Evolutionary conservation across 2,113 vertebrate species (phyloP).

Genomic region (Pelmatolapia mariae): DNA sequence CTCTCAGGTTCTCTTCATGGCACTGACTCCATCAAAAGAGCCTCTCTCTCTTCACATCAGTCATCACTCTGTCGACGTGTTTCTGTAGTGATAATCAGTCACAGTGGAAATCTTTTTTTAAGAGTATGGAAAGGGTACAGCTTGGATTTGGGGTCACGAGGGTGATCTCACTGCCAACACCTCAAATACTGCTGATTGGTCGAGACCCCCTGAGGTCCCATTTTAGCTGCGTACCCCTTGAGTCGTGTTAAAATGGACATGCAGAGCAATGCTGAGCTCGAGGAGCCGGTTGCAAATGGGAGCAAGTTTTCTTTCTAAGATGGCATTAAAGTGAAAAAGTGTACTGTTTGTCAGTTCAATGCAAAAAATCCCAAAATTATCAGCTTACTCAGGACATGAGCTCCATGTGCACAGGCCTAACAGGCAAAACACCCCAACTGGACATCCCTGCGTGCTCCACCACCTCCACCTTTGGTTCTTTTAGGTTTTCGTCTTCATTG

Average conservation of each 20-base stretch:
- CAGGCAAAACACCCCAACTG: not conserved
- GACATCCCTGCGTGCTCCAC: not conserved
- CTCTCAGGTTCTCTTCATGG: not conserved
- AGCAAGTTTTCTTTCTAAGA: not conserved
- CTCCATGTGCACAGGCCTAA: not conserved
- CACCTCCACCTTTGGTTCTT: not conserved
- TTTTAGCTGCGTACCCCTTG: not conserved
- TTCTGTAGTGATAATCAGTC: not conserved
- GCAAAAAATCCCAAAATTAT: not conserved
- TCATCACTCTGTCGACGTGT: not conserved
- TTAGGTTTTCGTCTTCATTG: not conserved
- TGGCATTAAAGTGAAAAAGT: not conserved
- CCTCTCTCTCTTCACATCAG: not conserved
- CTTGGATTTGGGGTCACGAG: not conserved
- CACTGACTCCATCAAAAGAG: not conserved
- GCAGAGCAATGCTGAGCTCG: not conserved
- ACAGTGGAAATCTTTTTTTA: not conserved
- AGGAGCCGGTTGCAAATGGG: not conserved
- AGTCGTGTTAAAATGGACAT: rapidly evolving
- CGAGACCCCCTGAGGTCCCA: not conserved
- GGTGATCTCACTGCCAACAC: not conserved
- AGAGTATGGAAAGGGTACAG: not conserved
- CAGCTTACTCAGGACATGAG: not conserved
- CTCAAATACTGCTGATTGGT: not conserved
- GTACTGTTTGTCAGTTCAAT: not conserved